phyloP scores from a whole-genome alignment of 2,888 invertebrate species.

The Parelbella ahira region DNA sequence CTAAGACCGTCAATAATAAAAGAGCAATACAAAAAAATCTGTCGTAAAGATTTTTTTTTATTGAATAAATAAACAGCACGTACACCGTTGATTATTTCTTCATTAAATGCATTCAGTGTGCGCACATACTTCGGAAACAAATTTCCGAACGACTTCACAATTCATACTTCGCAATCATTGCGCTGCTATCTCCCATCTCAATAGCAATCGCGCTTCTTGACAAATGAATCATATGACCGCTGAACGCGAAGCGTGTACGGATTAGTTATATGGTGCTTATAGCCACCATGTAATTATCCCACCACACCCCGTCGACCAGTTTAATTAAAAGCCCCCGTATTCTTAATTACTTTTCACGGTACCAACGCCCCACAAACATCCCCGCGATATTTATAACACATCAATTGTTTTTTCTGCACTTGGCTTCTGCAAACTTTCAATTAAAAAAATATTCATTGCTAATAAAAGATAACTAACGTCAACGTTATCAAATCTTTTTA shows the following conservation, averaged over 20 bases:
- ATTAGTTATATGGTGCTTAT: conserved; percentile 60
- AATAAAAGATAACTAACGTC: too few relatives aligned
- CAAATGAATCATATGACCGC: conserved; percentile 50
- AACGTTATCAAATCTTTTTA: too few relatives aligned
- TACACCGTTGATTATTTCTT: too few relatives aligned
- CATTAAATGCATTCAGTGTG: too few relatives aligned
- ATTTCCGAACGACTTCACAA: conserved; percentile 9
- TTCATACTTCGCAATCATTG: conserved; percentile 17
- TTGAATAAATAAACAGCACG: too few relatives aligned
- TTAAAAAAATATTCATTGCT: too few relatives aligned
- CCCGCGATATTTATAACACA: conserved; percentile 15
- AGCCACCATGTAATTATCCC: conserved; percentile 49
- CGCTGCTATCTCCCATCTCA: conserved; percentile 6
- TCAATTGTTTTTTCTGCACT: conserved; percentile 9
- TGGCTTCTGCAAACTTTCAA: conserved; percentile 15
- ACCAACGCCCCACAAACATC: conserved; percentile 7
- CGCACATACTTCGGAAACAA: too few relatives aligned
- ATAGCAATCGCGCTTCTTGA: conserved; percentile 36
- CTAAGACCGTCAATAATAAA: too few relatives aligned
- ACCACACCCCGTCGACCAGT: conserved; percentile 41
- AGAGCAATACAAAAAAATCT: too few relatives aligned
- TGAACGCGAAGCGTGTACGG: conserved; percentile 50
- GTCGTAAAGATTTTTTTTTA: too few relatives aligned
- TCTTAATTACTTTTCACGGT: conserved; percentile 27
- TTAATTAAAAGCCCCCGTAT: conserved; percentile 32